Evolutionary conservation across 2,797 vertebrate genomes (phyloP).

Genomic region (Melopsittacus undulatus): DNA sequence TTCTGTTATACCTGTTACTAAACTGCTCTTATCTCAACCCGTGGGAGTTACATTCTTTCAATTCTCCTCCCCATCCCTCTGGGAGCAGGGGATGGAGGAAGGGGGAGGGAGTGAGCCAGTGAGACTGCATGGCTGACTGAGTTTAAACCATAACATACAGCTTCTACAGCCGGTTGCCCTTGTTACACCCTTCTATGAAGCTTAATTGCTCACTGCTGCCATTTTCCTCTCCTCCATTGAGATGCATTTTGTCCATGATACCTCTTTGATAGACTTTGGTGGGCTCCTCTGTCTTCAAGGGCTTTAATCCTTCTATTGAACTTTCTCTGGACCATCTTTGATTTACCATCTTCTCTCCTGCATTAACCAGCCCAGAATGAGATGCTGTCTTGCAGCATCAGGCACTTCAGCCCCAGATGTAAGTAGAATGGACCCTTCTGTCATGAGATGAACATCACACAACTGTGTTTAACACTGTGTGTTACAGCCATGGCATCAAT

Average conservation of each 20-base stretch:
- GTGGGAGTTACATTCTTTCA: too few relatives aligned
- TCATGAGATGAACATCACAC: background rate
- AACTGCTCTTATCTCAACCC: too few relatives aligned
- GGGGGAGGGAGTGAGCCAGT: too few relatives aligned
- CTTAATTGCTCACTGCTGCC: background rate
- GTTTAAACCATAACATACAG: too few relatives aligned
- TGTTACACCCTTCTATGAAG: background rate
- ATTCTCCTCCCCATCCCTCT: too few relatives aligned
- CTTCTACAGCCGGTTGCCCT: background rate
- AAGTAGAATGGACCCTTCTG: accelerated
- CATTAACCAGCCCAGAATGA: background rate
- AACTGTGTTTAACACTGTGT: background rate
- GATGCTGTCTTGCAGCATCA: background rate
- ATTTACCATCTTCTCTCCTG: background rate
- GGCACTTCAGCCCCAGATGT: background rate
- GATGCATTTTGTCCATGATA: background rate
- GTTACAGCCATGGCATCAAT: background rate
- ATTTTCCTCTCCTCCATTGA: background rate
- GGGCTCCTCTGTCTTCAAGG: background rate
- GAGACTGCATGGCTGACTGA: too few relatives aligned
- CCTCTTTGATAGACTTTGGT: background rate
- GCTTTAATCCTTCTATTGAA: background rate
- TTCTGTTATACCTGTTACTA: too few relatives aligned
- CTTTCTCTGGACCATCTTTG: background rate
- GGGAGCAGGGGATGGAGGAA: too few relatives aligned